These are phyloP conservation scores for Eptatretus burgeri DNA, from an alignment of 2,113 vertebrate species.

Conservation along the genomic window DNA sequence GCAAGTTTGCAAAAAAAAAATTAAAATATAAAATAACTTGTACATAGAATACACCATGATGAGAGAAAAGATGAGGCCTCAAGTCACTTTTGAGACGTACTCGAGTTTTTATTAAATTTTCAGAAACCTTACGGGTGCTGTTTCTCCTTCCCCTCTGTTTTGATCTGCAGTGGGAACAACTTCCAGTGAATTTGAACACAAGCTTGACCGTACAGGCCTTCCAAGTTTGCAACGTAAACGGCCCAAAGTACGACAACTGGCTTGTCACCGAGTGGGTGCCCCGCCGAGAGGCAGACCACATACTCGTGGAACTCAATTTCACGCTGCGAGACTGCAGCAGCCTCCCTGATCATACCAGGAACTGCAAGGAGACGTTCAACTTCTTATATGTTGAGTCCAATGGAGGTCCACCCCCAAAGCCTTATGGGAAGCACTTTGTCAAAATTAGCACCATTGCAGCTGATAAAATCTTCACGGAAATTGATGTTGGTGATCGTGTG, in stretches of 20 bases:
- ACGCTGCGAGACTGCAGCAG: slow-evolving; percentile 42
- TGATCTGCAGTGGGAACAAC: slow-evolving; percentile 32
- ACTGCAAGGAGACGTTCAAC: slow-evolving; percentile 47
- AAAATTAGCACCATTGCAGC: slow-evolving; percentile 43
- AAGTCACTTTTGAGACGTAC: too few relatives aligned
- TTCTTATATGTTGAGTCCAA: slow-evolving; percentile 42
- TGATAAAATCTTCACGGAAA: slow-evolving; percentile 40
- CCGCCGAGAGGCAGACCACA: slow-evolving; percentile 27
- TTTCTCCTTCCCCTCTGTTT: not conserved
- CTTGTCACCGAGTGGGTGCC: slow-evolving; percentile 29
- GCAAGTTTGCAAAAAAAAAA: too few relatives aligned
- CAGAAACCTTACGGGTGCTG: too few relatives aligned
- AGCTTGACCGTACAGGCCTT: slow-evolving; percentile 36
- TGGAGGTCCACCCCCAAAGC: slow-evolving; percentile 29
- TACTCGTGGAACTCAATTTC: slow-evolving; percentile 44
- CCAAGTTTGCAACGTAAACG: slow-evolving; percentile 38
- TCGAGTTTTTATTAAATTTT: too few relatives aligned
- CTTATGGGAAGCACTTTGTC: slow-evolving; percentile 33
- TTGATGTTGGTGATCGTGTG: slow-evolving; percentile 35
- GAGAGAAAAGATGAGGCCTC: too few relatives aligned
- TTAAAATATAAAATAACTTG: too few relatives aligned
- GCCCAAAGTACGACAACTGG: slow-evolving; percentile 43
- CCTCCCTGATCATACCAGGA: slow-evolving; percentile 31
- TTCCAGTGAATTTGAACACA: slow-evolving; percentile 37
- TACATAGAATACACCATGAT: too few relatives aligned